Base-by-base conservation (phyloP, 2,797 vertebrate genomes). In the Coregonus ussuriensis region DNA sequence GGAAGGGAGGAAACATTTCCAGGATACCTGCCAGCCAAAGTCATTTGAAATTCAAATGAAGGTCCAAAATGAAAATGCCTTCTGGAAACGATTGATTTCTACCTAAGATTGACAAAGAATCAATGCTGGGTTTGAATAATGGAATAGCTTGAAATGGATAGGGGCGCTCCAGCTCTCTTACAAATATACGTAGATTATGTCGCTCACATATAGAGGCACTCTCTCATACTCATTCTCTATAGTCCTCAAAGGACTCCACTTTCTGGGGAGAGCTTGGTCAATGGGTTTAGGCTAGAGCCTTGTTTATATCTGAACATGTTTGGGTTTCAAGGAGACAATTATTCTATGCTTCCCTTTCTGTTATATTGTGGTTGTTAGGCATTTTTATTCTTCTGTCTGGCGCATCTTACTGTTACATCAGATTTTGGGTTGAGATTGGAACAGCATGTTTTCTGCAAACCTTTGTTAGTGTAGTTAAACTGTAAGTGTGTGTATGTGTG, bases 71-170 rank as follows among this genome's bases (percentile, higher is more conserved):
- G 66, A 68, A 66, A 11, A 52, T 68, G 77, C 63, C 51, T 78
- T 35, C n/a, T 74, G 71, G 71, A 78, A 66, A 78, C 31, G 33
- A 78, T 78, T 67, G 77, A 74, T 74, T 78, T 78, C 35, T 54
- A 25, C 63, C 52, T 52, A 52, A 72, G 71, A 72, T 77, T 73
- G 76, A 77, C 56, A 59, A 62, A 73, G 52, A 31, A 59, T 37
- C 16, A 21, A 16, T 7, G 4, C 72, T 62, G 7, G 53, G 53
- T 21, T 37, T 59, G 54, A 74, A 62, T 74, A 62, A 74, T 63
- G 54, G 33, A 35, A 29, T 21, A 4, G 53, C 51, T 15, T 54
- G 71, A 59, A 59, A 59, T 52, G 33, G 18, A 25, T 56, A 73
- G 33, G 54, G 35, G 37, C n/a, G 14, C 72, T 37, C 35, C 56